These are phyloP conservation scores for Lithobates sylvaticus DNA, from an alignment of 2,797 vertebrate species.

Conservation along the genomic window DNA sequence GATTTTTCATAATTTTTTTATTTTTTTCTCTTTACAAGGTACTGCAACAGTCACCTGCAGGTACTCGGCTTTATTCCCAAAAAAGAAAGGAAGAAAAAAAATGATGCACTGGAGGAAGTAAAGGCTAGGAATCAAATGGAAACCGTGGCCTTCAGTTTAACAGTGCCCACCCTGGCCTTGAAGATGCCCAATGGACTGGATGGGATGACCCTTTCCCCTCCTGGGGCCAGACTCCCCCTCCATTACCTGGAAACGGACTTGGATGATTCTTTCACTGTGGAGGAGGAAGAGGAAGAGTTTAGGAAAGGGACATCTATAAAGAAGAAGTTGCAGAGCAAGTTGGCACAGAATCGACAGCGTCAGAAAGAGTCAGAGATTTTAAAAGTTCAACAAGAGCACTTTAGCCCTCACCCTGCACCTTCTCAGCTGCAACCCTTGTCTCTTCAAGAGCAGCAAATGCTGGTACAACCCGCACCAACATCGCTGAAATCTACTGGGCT, in stretches of 20 bases:
- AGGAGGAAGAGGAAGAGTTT: constrained; percentile 89
- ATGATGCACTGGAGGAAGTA: constrained; percentile 92
- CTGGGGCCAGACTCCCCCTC: constrained; percentile 85
- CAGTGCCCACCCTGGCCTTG: constrained; percentile 92
- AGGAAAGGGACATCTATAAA: constrained; percentile 88
- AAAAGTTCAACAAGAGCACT: constrained; percentile 93
- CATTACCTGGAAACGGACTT: constrained; percentile 90
- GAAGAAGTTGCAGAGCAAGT: constrained; percentile 92
- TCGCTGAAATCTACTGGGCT: constrained; percentile 78
- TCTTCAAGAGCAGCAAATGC: constrained; percentile 80
- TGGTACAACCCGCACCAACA: constrained; percentile 78
- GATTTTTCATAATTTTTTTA: neutral
- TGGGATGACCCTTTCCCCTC: constrained; percentile 92
- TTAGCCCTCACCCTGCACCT: constrained; percentile 88
- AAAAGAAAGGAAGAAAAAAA: constrained; percentile 99
- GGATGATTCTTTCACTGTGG: constrained; percentile 96
- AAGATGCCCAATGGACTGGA: constrained; percentile 95
- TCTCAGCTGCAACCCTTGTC: constrained; percentile 78
- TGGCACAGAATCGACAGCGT: constrained; percentile 89
- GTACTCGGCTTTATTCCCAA: constrained; percentile 99
- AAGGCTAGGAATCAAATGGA: constrained; percentile 92
- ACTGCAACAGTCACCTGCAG: constrained; percentile 99
- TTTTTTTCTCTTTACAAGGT: constrained; percentile 78
- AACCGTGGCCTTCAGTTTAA: constrained; percentile 95
- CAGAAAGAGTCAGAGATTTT: constrained; percentile 86